Evolutionary conservation across 2,113 vertebrate genomes (phyloP), one percentile per base, ranked within the genome.

Genomic region (Eleginops maclovinus): DNA sequence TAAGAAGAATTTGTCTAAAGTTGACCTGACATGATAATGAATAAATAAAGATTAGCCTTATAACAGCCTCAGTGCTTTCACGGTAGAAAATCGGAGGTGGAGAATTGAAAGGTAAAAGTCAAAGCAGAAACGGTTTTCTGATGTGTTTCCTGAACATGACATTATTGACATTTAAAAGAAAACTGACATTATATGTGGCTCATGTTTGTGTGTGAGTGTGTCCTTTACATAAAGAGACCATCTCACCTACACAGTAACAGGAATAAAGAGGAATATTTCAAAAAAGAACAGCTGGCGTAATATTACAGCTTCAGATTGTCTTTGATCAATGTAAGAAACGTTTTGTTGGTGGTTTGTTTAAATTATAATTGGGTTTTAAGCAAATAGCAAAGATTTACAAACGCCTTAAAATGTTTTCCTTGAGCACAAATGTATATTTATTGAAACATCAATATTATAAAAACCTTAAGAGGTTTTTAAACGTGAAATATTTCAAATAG

Each of bases 81-180:
- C 21, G 12, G 49, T 3, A 31, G 43, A 83, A 65, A 78, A 55
- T 89, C 43, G 4, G 24, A 62, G 26, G 22, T 46, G 31, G n/a
- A 64, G 26, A 81, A 12, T 31, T 73, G 22, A 74, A 59, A 73
- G 8, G 60, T 69, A 8, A 28, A 63, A 75, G 64, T 61, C 67
- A 15, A 47, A 65, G 36, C 28, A 54, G 40, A 68, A 36, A 63
- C 67, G 36, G 59, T 46, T 40, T 26, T 43, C 22, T 56, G 10
- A 65, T 54, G 31, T 75, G 44, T 53, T 81, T 73, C 6, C 3
- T 2, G 0, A 67, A 66, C 58, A 46, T 56, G 7, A 58, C 56
- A 49, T 69, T 11, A n/a, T 59, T 44, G 47, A 58, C 2, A 58
- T 72, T 72, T 66, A 55, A 24, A 58, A 60, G n/a, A 77, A 60